Conservation (phyloP, 1,140 invertebrate genomes). For the Drosophila ironensis region DNA sequence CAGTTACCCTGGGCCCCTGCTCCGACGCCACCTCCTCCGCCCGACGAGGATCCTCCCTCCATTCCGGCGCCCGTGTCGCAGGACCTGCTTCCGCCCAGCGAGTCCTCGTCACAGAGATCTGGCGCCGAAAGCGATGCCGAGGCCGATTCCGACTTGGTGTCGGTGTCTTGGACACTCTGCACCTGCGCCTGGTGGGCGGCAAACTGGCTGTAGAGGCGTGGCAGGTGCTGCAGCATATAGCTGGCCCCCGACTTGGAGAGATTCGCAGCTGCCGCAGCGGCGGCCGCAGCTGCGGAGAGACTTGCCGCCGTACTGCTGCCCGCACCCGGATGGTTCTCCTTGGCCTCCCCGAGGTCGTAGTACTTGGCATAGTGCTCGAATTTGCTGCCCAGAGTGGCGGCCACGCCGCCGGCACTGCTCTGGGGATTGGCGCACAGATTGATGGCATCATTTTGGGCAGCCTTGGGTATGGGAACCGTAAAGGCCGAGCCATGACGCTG, state of each 20-base stretch:
- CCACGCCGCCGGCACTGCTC: background rate
- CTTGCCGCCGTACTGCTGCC: constrained; percentile 34
- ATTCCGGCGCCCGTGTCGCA: constrained; percentile 38
- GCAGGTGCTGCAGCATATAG: constrained; percentile 84
- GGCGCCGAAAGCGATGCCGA: constrained; percentile 56
- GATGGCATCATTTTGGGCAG: constrained; percentile 57
- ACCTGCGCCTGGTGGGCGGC: constrained; percentile 59
- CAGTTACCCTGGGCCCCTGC: constrained; percentile 63
- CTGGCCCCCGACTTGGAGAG: constrained; percentile 82
- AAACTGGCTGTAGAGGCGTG: constrained; percentile 83
- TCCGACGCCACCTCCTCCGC: constrained; percentile 10
- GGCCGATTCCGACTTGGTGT: constrained; percentile 74
- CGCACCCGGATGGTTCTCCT: constrained; percentile 71
- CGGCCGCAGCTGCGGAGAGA: constrained; percentile 50
- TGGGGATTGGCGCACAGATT: constrained; percentile 43
- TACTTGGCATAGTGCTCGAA: constrained; percentile 81
- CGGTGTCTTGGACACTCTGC: constrained; percentile 33
- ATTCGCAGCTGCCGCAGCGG: constrained; percentile 56
- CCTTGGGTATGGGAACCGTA: constrained; percentile 84
- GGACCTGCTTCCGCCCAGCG: constrained; percentile 57
- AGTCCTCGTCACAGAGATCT: constrained; percentile 71
- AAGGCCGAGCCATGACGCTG: constrained; percentile 86
- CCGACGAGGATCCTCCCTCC: background rate
- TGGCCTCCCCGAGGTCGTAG: constrained; percentile 75
- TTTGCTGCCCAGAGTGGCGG: constrained; percentile 50